A percentile compares a stretch with the other conserved stretches of the same genome.
Conservation (phyloP, 2,113 vertebrate genomes). For the Lutjanus erythropterus region DNA sequence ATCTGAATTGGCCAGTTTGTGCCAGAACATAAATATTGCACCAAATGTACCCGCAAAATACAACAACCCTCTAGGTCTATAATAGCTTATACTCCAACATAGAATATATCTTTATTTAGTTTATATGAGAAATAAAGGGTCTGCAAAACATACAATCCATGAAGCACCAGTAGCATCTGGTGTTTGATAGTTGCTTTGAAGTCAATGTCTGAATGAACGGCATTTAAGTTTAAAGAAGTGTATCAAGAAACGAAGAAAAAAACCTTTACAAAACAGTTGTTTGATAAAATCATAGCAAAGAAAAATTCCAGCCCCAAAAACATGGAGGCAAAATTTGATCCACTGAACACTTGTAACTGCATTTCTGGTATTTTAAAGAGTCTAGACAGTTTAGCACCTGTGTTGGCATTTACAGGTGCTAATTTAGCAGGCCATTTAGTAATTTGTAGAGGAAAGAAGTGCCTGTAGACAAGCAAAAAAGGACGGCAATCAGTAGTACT, state of each 20-base stretch:
- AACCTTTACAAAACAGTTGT: slow-evolving; percentile 64
- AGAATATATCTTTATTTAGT: slow-evolving; percentile 82
- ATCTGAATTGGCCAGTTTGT: slow-evolving; percentile 61
- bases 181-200: slow-evolving; percentile 60
- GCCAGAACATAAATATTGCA: slow-evolving; percentile 85
- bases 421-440: slow-evolving; percentile 31
- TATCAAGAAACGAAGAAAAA: slow-evolving; percentile 32
- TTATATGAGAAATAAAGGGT: slow-evolving; percentile 74
- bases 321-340: slow-evolving; percentile 56
- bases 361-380: slow-evolving; percentile 51
- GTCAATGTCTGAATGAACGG: slow-evolving; percentile 64
- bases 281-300: slow-evolving; percentile 69
- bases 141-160: slow-evolving; percentile 65
- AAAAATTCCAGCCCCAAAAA: slow-evolving; percentile 60
- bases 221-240: slow-evolving; percentile 44
- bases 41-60: slow-evolving; percentile 82
- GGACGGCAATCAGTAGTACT: slow-evolving; percentile 79
- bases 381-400: slow-evolving; percentile 39
- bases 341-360: slow-evolving; percentile 64
- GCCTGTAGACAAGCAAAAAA: slow-evolving; percentile 54
- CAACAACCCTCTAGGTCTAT: slow-evolving; percentile 74
- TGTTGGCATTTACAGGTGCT: slow-evolving; percentile 19
- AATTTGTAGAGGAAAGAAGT: slow-evolving; percentile 39
- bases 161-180: slow-evolving; percentile 62
- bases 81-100: slow-evolving; percentile 78